phyloP scores from a whole-genome alignment of 2,797 vertebrate genomes.

The Peromyscus attwateri region DNA sequence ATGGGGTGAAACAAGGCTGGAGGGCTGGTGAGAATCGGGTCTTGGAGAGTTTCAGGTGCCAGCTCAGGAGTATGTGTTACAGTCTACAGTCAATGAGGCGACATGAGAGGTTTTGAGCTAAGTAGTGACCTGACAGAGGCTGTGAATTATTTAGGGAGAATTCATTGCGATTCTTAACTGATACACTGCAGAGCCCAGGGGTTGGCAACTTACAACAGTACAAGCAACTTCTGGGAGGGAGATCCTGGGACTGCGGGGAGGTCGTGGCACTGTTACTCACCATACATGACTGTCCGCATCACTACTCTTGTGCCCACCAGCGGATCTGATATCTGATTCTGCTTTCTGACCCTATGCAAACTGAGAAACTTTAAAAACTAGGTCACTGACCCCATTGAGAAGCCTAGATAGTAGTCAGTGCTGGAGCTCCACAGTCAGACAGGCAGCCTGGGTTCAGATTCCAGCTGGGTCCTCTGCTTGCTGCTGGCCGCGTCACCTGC shows the following conservation, averaged over 20 bases:
- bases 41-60: constrained; percentile 20
- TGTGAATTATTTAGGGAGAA: constrained; percentile 77
- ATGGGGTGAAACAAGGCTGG: neutral
- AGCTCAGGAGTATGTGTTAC: constrained; percentile 44
- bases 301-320: neutral
- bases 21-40: neutral
- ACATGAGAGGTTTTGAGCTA: constrained; percentile 46
- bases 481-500: neutral
- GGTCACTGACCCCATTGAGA: constrained; percentile 52
- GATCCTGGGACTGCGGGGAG: rapidly evolving
- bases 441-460: constrained; percentile 42
- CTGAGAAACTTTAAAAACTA: constrained; percentile 70
- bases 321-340: constrained; percentile 21
- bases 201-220: neutral
- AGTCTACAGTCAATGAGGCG: neutral
- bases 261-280: rapidly evolving
- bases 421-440: constrained; percentile 3
- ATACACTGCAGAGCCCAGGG: neutral
- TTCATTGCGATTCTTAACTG: constrained; percentile 33
- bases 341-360: constrained; percentile 40
- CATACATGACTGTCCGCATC: no score
- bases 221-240: neutral
- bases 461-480: neutral
- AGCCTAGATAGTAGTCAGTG: constrained; percentile 3
- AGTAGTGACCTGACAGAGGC: neutral